phyloP scores from a whole-genome alignment of 2,113 vertebrate genomes.

The Myiozetetes cayanensis region DNA sequence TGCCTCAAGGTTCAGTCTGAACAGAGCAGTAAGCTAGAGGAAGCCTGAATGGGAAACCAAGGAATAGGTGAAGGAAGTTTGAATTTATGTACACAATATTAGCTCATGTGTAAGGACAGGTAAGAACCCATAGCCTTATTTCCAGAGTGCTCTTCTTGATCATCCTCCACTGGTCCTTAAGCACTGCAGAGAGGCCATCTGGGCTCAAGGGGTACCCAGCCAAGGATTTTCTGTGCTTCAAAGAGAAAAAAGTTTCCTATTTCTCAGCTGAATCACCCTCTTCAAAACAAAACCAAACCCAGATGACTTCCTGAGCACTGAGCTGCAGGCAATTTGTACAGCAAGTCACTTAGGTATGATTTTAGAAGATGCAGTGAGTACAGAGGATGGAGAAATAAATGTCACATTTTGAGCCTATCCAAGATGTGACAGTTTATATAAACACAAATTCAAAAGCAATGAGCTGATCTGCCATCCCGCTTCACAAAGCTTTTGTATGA shows the following conservation, averaged over 20 bases:
- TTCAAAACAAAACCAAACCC: neutral
- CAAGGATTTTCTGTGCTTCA: neutral
- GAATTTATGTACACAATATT: rapidly evolving
- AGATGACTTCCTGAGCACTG: neutral
- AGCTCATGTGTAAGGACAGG: neutral
- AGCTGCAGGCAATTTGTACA: neutral
- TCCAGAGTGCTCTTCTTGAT: neutral
- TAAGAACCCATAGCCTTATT: neutral
- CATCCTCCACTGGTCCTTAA: neutral
- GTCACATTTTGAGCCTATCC: neutral
- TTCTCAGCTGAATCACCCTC: neutral
- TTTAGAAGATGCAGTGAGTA: neutral
- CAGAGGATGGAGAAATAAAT: neutral
- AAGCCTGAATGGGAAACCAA: neutral
- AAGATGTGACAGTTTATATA: neutral
- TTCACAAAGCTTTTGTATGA: neutral
- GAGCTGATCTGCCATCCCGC: neutral
- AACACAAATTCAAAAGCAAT: neutral
- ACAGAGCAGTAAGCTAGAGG: neutral
- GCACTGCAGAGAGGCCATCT: neutral
- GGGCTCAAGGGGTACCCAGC: neutral
- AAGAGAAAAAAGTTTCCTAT: neutral
- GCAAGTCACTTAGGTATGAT: neutral
- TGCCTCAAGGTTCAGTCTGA: neutral
- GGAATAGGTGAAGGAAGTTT: neutral